Evolutionary conservation across 2,113 vertebrate genomes (phyloP).

Genomic region (Pimephales promelas): DNA sequence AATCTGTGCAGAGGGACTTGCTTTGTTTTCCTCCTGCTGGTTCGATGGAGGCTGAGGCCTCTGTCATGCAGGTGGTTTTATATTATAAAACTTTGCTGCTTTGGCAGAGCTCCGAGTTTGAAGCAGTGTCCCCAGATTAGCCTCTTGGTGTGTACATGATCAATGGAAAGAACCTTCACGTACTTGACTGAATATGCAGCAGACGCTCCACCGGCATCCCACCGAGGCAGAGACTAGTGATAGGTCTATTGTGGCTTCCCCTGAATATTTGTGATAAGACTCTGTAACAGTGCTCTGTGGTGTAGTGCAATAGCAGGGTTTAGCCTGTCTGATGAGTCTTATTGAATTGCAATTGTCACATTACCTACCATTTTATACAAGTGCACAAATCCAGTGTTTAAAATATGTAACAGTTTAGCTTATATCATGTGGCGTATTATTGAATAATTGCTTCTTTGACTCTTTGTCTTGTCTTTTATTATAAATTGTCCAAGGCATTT

Average conservation of each 20-base stretch:
- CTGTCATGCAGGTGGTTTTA: constrained; percentile 63
- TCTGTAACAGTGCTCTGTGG: constrained; percentile 38
- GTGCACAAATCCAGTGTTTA: background rate
- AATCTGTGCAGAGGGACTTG: constrained; percentile 7
- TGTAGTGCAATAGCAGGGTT: constrained; percentile 42
- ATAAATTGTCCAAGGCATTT: background rate
- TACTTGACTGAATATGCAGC: constrained; percentile 56
- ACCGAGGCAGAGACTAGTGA: constrained; percentile 64
- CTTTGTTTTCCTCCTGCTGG: constrained; percentile 43
- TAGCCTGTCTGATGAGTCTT: constrained; percentile 23
- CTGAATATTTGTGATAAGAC: constrained; percentile 71
- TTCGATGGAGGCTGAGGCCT: constrained; percentile 39
- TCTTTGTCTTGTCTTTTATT: background rate
- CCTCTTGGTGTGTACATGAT: constrained; percentile 67
- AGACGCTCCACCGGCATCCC: constrained; percentile 62
- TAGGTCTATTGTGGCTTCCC: constrained; percentile 71
- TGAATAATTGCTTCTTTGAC: background rate
- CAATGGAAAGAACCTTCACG: constrained; percentile 63
- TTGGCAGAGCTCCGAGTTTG: constrained; percentile 58
- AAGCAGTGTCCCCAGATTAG: constrained; percentile 69
- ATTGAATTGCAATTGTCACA: constrained; percentile 37
- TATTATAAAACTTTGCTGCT: constrained; percentile 45
- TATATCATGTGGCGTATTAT: background rate
- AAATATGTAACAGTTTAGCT: background rate
- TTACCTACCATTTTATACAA: background rate